These are phyloP conservation scores for Magallana gigas DNA, from an alignment of 1,140 invertebrate genomes.

Conservation along the genomic window DNA sequence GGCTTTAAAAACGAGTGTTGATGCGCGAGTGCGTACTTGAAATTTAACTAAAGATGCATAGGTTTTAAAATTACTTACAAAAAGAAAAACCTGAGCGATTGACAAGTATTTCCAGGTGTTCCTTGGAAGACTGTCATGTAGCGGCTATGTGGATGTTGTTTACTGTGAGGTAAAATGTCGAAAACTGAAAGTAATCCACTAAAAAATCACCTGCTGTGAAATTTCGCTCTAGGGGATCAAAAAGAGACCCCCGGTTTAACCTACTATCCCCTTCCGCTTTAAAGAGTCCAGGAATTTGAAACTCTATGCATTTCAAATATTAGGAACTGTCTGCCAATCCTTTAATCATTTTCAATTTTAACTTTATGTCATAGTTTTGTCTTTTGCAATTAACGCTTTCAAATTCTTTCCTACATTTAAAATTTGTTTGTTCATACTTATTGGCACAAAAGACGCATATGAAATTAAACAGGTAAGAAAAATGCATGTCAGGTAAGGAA, in stretches of 20 bases:
- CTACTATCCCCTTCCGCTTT: constrained; percentile 28
- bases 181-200: constrained; percentile 38
- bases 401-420: not conserved
- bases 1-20: not conserved
- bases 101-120: not conserved
- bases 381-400: constrained; percentile 14
- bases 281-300: constrained; percentile 21
- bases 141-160: not conserved
- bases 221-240: constrained; percentile 37
- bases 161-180: constrained; percentile 11
- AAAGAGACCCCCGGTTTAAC: constrained; percentile 24
- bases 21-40: not conserved
- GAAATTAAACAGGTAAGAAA: constrained; percentile 34
- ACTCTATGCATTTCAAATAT: constrained; percentile 17
- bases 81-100: constrained; percentile 2
- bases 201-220: constrained; percentile 37
- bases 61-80: not conserved
- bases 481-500: constrained; percentile 33
- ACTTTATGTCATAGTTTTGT: constrained; percentile 21
- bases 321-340: not conserved
- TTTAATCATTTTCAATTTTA: constrained; percentile 13
- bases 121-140: not conserved
- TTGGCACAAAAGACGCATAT: constrained; percentile 27
- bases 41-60: not conserved
- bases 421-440: constrained; percentile 31